These are phyloP conservation scores for Poeciliopsis prolifica DNA, from an alignment of 2,113 vertebrate species.

Conservation along the genomic window DNA sequence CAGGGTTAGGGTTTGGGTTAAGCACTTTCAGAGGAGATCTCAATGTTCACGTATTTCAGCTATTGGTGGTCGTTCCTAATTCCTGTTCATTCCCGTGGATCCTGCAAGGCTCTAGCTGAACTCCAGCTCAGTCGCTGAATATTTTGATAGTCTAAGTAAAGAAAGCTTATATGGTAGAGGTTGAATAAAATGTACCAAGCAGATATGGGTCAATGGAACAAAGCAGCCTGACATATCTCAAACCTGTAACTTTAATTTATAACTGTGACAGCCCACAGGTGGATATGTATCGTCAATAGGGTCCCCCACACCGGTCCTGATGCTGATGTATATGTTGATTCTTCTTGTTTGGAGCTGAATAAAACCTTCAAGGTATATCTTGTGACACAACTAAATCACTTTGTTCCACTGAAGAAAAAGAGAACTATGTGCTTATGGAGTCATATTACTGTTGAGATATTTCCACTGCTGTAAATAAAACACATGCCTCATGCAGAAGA, in stretches of 20 bases:
- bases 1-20: no score
- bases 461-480: neutral
- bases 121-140: neutral
- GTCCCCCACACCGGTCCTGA: no score
- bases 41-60: no score
- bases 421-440: neutral
- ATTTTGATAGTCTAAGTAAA: neutral
- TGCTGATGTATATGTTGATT: no score
- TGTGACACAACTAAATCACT: neutral
- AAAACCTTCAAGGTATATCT: no score
- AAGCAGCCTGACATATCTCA: conserved; percentile 16
- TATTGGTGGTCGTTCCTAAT: no score
- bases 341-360: no score
- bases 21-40: no score
- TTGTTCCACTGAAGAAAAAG: neutral
- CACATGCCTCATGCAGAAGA: neutral
- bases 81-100: no score
- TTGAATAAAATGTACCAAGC: conserved; percentile 1
- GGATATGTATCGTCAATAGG: neutral
- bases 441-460: neutral
- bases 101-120: no score
- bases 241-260: conserved; percentile 35
- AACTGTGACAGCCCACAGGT: conserved; percentile 2
- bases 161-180: neutral
- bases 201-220: conserved; percentile 58